Percentiles rank a stretch among this genome's conserved stretches.
phyloP scores from a whole-genome alignment of 2,888 invertebrate species.

The Lucinisca nassula region DNA sequence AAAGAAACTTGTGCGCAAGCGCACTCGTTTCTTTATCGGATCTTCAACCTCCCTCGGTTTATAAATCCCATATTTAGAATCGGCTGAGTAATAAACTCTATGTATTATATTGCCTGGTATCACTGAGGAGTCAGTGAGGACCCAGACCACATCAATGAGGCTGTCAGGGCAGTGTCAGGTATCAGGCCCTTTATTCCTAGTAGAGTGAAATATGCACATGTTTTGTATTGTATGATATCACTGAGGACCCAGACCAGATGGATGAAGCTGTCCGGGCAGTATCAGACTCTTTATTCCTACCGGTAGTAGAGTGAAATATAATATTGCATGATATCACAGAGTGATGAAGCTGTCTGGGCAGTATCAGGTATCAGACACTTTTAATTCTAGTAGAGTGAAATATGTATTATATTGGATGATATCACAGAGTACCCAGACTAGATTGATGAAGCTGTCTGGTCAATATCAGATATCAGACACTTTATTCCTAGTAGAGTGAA shows the following conservation, averaged over 20 bases:
- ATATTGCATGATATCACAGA: slow-evolving; percentile 92
- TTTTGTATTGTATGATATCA: too few species aligned
- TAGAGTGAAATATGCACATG: too few species aligned
- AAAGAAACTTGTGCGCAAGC: too few species aligned
- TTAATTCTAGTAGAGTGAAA: slow-evolving; percentile 89
- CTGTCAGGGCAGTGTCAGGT: slow-evolving; percentile 89
- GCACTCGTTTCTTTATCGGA: too few species aligned
- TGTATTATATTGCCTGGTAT: slow-evolving; percentile 92
- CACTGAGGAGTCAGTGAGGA: too few species aligned
- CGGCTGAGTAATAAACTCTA: too few species aligned
- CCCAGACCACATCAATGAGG: slow-evolving; percentile 89
- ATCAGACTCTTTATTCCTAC: too few species aligned
- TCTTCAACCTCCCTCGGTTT: too few species aligned
- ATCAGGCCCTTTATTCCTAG: too few species aligned
- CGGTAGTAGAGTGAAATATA: slow-evolving; percentile 89
- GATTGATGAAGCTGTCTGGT: slow-evolving; percentile 90
- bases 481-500: too few species aligned
- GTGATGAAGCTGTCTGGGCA: slow-evolving; percentile 89
- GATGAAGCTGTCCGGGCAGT: slow-evolving; percentile 89
- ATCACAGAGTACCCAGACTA: slow-evolving; percentile 90
- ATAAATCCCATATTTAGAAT: too few species aligned
- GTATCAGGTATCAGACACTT: slow-evolving; percentile 89
- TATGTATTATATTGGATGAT: slow-evolving; percentile 91
- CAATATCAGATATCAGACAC: slow-evolving; percentile 89
- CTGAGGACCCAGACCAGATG: too few species aligned